Evolutionary conservation across 2,888 invertebrate genomes (phyloP).

Genomic region (Spicauda simplicius): DNA sequence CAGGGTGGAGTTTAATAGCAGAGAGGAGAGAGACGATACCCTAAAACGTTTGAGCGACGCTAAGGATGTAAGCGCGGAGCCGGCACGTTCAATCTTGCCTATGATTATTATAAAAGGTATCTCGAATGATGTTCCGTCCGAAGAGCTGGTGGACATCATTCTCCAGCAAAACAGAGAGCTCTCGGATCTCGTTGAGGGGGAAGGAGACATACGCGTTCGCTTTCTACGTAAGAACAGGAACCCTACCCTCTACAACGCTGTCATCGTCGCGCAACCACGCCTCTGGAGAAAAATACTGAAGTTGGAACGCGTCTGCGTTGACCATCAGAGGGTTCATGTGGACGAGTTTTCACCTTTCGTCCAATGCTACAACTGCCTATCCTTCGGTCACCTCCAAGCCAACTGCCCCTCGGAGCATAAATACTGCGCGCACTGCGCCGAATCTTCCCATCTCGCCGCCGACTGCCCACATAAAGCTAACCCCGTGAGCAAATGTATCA

Average conservation of each 20-base stretch:
- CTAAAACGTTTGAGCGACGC: not conserved
- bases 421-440: conserved; percentile 37
- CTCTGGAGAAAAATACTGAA: not conserved
- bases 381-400: not conserved
- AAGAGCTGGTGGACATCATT: not conserved
- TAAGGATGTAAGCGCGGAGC: not conserved
- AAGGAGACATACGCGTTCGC: not conserved
- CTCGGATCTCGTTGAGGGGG: not conserved
- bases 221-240: not conserved
- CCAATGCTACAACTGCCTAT: not conserved
- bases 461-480: conserved; percentile 39
- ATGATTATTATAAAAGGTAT: not conserved
- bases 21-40: not conserved
- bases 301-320: conserved; percentile 19
- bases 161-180: not conserved
- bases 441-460: conserved; percentile 36
- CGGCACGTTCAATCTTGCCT: not conserved
- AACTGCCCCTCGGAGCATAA: not conserved
- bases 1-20: not conserved
- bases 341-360: not conserved
- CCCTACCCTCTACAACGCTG: not conserved
- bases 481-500: conserved; percentile 26
- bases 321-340: conserved; percentile 30
- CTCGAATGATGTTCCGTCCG: not conserved
- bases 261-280: not conserved